Base-by-base conservation (phyloP, 1,140 invertebrate species). In the Chironomus striatipennis region DNA sequence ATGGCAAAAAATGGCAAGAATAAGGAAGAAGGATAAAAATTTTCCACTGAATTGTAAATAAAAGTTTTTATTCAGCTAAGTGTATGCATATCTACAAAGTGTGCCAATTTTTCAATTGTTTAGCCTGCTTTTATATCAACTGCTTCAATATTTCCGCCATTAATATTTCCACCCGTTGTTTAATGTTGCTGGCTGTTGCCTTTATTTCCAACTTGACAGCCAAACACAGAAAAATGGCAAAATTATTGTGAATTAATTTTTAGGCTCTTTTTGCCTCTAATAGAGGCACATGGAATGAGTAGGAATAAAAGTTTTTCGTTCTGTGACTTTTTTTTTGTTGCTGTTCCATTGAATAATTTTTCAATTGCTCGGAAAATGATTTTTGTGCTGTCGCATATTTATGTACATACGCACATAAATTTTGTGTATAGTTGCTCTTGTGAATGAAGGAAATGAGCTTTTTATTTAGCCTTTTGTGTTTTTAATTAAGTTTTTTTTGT, bases 301-400 rank as follows among this genome's bases (percentile, higher is more conserved):
- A 34, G 24, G 24, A 57, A 57, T 15, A 57, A 12, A 57, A 57
- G n/a, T 17, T 20, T 20, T 7, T 21, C 65, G 10, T 20, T 70
- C 20, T 70, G 17, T 20, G 20, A 70, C 17, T 21, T 70, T 70
- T 70, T 57, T n/a, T n/a, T n/a, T 57, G 1, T 70, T 17, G 65
- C 17, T 20, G 8, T 70, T 70, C 18, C 47, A 57, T 57, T 57
- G 47, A 70, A 70, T 70, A 70, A 70, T 70, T 70, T 70, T 70
- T 70, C 65, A 70, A 70, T 70, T 70, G 65, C 18, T 70, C 20
- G 65, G 65, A 70, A 70, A 70, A 70, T 20, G 10, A 70, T 57
- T 57, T 57, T 57, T 57, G 47, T 57, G 47, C 24, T 57, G 47
- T 57, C 24, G 47, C 12, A 57, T n/a, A 57, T 57, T n/a, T 57